Evolutionary conservation across 2,888 invertebrate genomes (phyloP).

Genomic region (Pseudoips prasinana): DNA sequence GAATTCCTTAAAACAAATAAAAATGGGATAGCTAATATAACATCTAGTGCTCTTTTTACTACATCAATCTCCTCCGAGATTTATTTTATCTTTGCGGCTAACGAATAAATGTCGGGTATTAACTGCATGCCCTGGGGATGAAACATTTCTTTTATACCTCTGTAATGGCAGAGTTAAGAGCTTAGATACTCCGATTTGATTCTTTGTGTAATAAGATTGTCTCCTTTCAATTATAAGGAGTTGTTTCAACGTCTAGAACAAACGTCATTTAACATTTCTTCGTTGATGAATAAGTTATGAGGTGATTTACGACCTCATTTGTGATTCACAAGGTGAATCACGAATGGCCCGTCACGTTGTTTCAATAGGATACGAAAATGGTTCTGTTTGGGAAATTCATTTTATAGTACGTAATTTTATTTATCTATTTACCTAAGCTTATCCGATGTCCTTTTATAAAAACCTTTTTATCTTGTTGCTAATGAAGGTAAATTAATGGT

Average conservation of each 20-base stretch:
- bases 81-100: slow-evolving; percentile 31
- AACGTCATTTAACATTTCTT: slow-evolving; percentile 14
- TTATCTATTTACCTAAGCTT: too few species aligned
- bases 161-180: slow-evolving; percentile 31
- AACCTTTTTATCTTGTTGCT: too few species aligned
- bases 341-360: slow-evolving; percentile 5
- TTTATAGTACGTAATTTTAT: too few species aligned
- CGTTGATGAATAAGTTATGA: slow-evolving; percentile 26
- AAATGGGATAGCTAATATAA: slow-evolving; percentile 10
- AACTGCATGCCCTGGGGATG: slow-evolving; percentile 19
- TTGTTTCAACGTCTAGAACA: slow-evolving; percentile 18
- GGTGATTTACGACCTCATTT: slow-evolving; percentile 20
- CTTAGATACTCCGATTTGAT: slow-evolving; percentile 25
- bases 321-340: slow-evolving; percentile 17
- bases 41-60: slow-evolving; percentile 27
- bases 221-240: slow-evolving; percentile 25
- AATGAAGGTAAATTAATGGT: too few species aligned
- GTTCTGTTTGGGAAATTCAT: not conserved
- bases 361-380: not conserved
- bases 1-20: too few species aligned
- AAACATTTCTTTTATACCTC: slow-evolving; percentile 27
- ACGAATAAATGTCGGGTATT: slow-evolving; percentile 23
- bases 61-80: slow-evolving; percentile 12
- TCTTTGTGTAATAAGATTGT: slow-evolving; percentile 30
- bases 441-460: too few species aligned